Percentiles rank a stretch among this genome's conserved stretches.
phyloP scores from a whole-genome alignment of 2,797 vertebrate species.

The Pantherophis vulpinus region DNA sequence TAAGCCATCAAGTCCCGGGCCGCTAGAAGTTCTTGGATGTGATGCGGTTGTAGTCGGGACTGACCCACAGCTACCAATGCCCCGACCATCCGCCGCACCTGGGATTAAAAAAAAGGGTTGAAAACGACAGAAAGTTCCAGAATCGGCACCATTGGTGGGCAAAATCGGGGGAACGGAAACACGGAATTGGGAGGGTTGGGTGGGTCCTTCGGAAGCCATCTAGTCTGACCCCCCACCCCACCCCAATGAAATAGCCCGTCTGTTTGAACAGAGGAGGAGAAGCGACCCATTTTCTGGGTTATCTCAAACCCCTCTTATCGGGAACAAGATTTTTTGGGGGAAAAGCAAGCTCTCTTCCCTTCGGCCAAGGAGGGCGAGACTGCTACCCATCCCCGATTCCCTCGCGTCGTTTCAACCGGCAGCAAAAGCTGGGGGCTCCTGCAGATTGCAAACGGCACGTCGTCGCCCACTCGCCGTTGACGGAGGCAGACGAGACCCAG shows the following conservation, averaged over 20 bases:
- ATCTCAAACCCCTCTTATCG: background rate
- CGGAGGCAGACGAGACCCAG: background rate
- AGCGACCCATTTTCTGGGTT: background rate
- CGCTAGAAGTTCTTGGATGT: slow-evolving; percentile 77
- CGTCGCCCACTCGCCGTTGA: background rate
- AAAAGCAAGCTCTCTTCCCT: background rate
- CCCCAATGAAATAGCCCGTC: background rate
- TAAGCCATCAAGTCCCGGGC: slow-evolving; percentile 72
- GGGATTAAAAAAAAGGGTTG: background rate
- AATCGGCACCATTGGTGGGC: fast-evolving
- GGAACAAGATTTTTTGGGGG: background rate
- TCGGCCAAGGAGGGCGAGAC: background rate
- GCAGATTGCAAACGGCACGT: background rate
- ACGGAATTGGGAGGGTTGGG: background rate
- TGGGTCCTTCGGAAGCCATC: background rate
- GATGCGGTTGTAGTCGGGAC: slow-evolving; percentile 67
- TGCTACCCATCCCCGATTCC: background rate
- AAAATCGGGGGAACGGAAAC: background rate
- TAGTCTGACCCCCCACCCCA: background rate
- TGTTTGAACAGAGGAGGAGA: background rate
- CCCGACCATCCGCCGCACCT: slow-evolving; percentile 89
- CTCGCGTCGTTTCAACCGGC: background rate
- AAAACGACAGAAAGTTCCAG: too few species aligned
- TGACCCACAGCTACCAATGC: slow-evolving; percentile 85
- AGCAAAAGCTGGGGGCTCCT: background rate